Percentiles rank a stretch among this genome's conserved stretches.
Conservation (phyloP, 2,797 vertebrate genomes). For the Helostoma temminkii region DNA sequence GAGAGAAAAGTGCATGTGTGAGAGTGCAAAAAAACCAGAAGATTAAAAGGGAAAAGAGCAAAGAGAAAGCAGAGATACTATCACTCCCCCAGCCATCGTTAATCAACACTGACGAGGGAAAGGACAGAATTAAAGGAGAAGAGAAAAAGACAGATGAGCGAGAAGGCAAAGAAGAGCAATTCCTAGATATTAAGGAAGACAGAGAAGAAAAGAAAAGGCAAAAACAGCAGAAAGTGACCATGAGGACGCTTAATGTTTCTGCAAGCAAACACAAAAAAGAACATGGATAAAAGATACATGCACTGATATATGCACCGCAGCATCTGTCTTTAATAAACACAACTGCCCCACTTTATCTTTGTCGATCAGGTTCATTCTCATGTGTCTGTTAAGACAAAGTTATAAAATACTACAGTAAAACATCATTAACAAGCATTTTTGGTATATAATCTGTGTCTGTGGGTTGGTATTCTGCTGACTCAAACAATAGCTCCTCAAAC, state of each 20-base stretch:
- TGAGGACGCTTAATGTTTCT: neutral
- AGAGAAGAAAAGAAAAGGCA: neutral
- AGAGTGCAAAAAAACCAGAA: conserved; percentile 6
- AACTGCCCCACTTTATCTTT: conserved; percentile 6
- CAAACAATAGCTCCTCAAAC: conserved; percentile 27
- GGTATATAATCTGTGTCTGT: conserved; percentile 16
- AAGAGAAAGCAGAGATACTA: conserved; percentile 27
- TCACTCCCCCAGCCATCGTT: conserved; percentile 26
- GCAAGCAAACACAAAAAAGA: conserved; percentile 12
- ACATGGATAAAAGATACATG: conserved; percentile 1
- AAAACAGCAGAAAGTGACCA: conserved; percentile 24
- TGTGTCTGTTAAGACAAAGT: conserved; percentile 18
- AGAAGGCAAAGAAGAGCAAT: conserved; percentile 25
- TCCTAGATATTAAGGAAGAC: conserved; percentile 26
- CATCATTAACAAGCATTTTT: neutral
- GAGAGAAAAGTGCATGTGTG: conserved; percentile 5
- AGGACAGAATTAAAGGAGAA: conserved; percentile 22
- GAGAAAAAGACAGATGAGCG: conserved; percentile 26
- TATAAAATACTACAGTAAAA: neutral
- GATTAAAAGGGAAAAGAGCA: conserved; percentile 2
- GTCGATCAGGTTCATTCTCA: conserved; percentile 7
- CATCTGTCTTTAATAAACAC: conserved; percentile 1
- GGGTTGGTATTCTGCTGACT: conserved; percentile 43
- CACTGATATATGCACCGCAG: conserved; percentile 25
- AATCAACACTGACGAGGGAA: conserved; percentile 40